A percentile compares a stretch with the other conserved stretches of the same genome.
Conservation (phyloP, 2,888 invertebrate genomes). For the Maniola hyperantus region DNA sequence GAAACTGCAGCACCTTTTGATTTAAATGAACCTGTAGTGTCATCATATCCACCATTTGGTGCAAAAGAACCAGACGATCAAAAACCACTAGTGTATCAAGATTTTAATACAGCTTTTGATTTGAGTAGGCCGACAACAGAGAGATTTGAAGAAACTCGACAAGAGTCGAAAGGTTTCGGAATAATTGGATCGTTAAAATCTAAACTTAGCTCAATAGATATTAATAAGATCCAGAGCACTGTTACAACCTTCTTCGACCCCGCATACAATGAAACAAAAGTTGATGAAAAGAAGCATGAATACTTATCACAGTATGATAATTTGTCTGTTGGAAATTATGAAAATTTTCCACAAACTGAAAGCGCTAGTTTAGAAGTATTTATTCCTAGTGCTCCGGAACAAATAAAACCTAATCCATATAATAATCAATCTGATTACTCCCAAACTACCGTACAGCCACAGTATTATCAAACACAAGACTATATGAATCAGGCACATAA, state of each 20-base stretch:
- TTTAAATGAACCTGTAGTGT: conserved; percentile 44
- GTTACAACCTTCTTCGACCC: conserved; percentile 79
- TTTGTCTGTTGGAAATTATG: conserved; percentile 15
- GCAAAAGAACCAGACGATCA: conserved; percentile 41
- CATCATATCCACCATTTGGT: conserved; percentile 38
- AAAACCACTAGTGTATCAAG: conserved; percentile 37
- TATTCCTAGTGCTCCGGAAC: conserved; percentile 30
- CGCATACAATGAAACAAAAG: conserved; percentile 60
- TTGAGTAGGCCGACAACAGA: conserved; percentile 63
- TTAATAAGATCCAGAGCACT: conserved; percentile 73
- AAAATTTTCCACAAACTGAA: conserved; percentile 33
- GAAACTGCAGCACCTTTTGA: conserved; percentile 43
- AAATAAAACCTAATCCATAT: conserved; percentile 14
- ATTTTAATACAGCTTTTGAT: conserved; percentile 65
- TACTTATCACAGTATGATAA: conserved; percentile 24
- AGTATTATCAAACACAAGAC: conserved; percentile 29
- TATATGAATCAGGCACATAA: conserved; percentile 21
- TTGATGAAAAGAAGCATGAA: conserved; percentile 44
- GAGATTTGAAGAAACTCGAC: conserved; percentile 51
- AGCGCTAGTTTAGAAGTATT: conserved; percentile 39
- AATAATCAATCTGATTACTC: conserved; percentile 14
- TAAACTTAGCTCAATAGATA: conserved; percentile 70
- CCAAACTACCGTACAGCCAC: conserved; percentile 11
- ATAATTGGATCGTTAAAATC: conserved; percentile 77
- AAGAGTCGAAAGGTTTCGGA: conserved; percentile 64